These are phyloP conservation scores for Eulithis testata DNA, from an alignment of 2,888 invertebrate species.

Conservation along the genomic window DNA sequence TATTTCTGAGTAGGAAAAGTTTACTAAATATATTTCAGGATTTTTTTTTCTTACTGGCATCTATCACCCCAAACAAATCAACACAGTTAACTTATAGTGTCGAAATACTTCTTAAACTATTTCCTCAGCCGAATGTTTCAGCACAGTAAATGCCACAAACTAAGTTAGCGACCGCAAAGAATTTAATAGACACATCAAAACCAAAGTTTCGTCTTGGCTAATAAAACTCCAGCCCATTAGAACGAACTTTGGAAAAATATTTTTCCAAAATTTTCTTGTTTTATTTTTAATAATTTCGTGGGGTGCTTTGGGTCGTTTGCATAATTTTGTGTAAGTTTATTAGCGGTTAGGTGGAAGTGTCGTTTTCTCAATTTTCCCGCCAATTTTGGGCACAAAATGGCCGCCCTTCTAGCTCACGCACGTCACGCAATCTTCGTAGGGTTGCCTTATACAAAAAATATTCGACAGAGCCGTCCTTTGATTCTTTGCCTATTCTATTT, in stretches of 20 bases:
- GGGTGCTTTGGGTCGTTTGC: conserved; percentile 57
- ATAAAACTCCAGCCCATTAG: conserved; percentile 59
- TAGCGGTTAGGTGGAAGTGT: conserved; percentile 66
- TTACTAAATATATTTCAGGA: neutral
- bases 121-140: conserved; percentile 49
- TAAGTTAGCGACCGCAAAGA: conserved; percentile 59
- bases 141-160: conserved; percentile 45
- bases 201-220: conserved; percentile 54
- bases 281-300: conserved; percentile 63
- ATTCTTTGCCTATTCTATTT: neutral
- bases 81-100: conserved; percentile 45
- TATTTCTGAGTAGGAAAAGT: neutral
- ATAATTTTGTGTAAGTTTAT: conserved; percentile 64
- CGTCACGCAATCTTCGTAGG: conserved; percentile 61
- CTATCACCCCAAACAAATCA: conserved; percentile 40
- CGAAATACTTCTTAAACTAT: conserved; percentile 52
- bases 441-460: conserved; percentile 34
- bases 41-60: conserved; percentile 1
- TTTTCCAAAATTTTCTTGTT: conserved; percentile 54
- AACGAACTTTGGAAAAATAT: conserved; percentile 52
- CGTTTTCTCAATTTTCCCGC: conserved; percentile 79
- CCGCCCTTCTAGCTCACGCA: conserved; percentile 67
- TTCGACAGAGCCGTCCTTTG: neutral
- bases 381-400: conserved; percentile 79
- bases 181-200: conserved; percentile 71